A percentile compares a stretch with the other conserved stretches of the same genome.
Conservation (phyloP, 2,888 invertebrate genomes). For the Tinea trinotella region DNA sequence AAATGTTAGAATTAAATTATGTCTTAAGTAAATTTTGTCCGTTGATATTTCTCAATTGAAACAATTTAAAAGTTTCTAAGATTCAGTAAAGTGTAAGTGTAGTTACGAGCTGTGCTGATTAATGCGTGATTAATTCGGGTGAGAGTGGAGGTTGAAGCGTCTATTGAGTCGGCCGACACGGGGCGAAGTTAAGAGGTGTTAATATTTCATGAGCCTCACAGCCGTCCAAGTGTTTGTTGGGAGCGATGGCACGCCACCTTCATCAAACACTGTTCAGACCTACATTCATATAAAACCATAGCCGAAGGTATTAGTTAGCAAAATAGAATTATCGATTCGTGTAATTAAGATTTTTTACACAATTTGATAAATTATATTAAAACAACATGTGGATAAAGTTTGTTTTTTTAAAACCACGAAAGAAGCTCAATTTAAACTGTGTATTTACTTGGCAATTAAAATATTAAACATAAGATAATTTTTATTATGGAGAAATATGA, state of each 20-base stretch:
- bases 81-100: slow-evolving; percentile 8
- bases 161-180: slow-evolving; percentile 16
- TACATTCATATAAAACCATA: neutral
- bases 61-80: neutral
- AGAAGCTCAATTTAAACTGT: too few species aligned
- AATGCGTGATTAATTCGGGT: slow-evolving; percentile 17
- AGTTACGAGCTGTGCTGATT: slow-evolving; percentile 2
- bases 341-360: too few species aligned
- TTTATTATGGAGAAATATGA: too few species aligned
- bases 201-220: slow-evolving; percentile 39
- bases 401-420: too few species aligned
- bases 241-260: slow-evolving; percentile 5
- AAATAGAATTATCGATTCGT: too few species aligned
- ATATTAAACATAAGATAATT: too few species aligned
- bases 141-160: slow-evolving; percentile 12
- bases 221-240: slow-evolving; percentile 16
- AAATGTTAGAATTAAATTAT: slow-evolving; percentile 11
- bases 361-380: too few species aligned
- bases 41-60: neutral
- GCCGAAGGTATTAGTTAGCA: too few species aligned
- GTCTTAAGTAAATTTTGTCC: neutral
- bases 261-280: neutral
- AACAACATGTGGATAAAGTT: too few species aligned
- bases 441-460: too few species aligned
- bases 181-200: slow-evolving; percentile 25